Evolutionary conservation across 2,113 vertebrate genomes (phyloP), one percentile per base, ranked within the genome.

Genomic region (Puntigrus tetrazona): DNA sequence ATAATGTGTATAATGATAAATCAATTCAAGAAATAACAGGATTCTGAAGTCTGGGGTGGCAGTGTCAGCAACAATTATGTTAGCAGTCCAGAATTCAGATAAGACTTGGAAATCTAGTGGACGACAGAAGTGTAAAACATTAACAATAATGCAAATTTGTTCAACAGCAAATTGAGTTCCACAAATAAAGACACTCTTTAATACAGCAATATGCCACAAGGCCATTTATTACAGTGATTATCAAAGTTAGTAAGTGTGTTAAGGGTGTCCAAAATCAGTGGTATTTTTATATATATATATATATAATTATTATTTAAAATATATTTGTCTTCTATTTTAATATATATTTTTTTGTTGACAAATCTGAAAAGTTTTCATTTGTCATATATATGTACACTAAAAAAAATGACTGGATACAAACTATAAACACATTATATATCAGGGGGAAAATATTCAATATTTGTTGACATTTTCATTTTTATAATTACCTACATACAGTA

Each of bases 101-200:
- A 13, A 43, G 36, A 43, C n/a, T 43, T 25, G 13, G 22, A 43
- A 43, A 86, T 63, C 61, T n/a, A 75, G 74, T 50, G 85, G 73
- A 83, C 83, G 81, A 86, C 81, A 79, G n/a, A 78, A 69, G 63
- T 70, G 70, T 67, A 83, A n/a, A 86, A 86, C 52, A 79, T 76
- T 84, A 81, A 43, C 82, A 81, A 75, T 76, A 75, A 84, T 80
- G 38, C 67, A 59, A 59, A 43, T 43, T 65, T 36, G 84, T 14
- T 20, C 82, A 73, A 79, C 59, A 67, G 61, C 27, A 86, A 65
- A 31, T 50, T 34, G 7, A 73, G 31, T 47, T 29, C 10, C 34
- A 22, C 67, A 38, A n/a, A 38, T 38, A 70, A 59, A 52, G 20
- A 78, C 25, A 36, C 36, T 57, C 25, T 18, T 79, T 14, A 59